phyloP scores from a whole-genome alignment of 2,113 vertebrate species.

The Otis tarda region DNA sequence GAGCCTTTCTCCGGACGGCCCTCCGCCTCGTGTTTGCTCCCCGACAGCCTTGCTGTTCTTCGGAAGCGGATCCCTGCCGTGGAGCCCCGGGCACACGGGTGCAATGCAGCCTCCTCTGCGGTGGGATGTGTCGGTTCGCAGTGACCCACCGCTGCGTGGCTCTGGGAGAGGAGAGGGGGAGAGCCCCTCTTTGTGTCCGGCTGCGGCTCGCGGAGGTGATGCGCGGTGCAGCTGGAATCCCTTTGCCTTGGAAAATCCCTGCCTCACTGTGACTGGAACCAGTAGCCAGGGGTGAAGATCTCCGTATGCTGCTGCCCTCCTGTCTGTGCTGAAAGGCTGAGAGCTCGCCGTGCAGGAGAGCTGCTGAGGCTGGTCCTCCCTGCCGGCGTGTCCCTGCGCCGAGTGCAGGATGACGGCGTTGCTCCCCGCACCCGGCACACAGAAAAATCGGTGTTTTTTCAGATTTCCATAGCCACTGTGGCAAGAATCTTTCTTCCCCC shows the following conservation, averaged over 20 bases:
- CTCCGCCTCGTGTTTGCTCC: fast-evolving
- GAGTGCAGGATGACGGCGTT: fast-evolving
- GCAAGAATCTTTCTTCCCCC: not conserved
- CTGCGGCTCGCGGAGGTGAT: not conserved
- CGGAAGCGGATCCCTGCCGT: not conserved
- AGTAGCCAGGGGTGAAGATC: not conserved
- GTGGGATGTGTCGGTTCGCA: not conserved
- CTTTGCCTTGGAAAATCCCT: not conserved
- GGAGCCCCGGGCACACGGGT: not conserved
- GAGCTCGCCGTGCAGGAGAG: not conserved
- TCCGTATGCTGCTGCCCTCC: not conserved
- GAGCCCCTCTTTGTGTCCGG: not conserved
- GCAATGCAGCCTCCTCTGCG: not conserved
- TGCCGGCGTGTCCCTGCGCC: not conserved
- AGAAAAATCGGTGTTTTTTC: not conserved
- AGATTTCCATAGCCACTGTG: not conserved
- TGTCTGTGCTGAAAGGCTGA: not conserved
- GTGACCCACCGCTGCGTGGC: not conserved
- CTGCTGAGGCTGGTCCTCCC: not conserved
- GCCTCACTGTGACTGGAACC: not conserved
- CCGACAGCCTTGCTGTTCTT: not conserved
- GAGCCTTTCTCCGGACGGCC: not conserved
- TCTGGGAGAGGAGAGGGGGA: not conserved
- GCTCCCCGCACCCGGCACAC: not conserved
- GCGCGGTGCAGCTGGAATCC: not conserved